A percentile compares a stretch with the other conserved stretches of the same genome.
Conservation (phyloP, 2,888 invertebrate species). For the Tigriopus californicus region DNA sequence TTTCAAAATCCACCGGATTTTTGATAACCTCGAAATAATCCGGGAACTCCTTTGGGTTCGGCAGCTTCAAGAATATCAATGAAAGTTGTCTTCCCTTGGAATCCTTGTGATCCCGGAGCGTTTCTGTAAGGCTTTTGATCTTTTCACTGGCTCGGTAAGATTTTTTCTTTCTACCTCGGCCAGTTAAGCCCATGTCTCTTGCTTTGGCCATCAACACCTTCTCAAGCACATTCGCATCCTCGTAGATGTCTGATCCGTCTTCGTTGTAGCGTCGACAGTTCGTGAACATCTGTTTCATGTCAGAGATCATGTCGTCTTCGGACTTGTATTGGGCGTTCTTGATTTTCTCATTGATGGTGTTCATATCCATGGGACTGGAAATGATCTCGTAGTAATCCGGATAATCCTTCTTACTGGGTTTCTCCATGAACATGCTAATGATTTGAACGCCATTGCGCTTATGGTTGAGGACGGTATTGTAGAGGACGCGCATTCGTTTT, state of each 20-base stretch:
- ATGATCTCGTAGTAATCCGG: slow-evolving; percentile 91
- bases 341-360: slow-evolving; percentile 77
- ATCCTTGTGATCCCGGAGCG: slow-evolving; percentile 33
- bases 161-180: not conserved
- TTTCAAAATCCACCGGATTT: slow-evolving; percentile 87
- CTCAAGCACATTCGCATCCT: slow-evolving; percentile 76
- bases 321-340: slow-evolving; percentile 44
- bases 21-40: slow-evolving; percentile 95
- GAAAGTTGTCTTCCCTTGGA: slow-evolving; percentile 75
- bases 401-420: slow-evolving; percentile 82
- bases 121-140: slow-evolving; percentile 15
- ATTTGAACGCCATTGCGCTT: slow-evolving; percentile 49
- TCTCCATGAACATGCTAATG: slow-evolving; percentile 82
- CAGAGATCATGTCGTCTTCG: slow-evolving; percentile 39
- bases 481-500: slow-evolving; percentile 40
- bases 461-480: slow-evolving; percentile 50
- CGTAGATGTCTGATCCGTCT: slow-evolving; percentile 82
- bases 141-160: not conserved
- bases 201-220: slow-evolving; percentile 62
- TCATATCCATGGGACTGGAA: slow-evolving; percentile 80
- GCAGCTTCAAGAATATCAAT: slow-evolving; percentile 80
- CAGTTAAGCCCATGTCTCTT: slow-evolving; percentile 46
- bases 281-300: slow-evolving; percentile 74
- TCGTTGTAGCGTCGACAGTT: slow-evolving; percentile 96
- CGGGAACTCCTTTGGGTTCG: slow-evolving; percentile 58